Percentiles rank a stretch among this genome's conserved stretches.
Conservation (phyloP, 2,888 invertebrate species). For the Tortricodes alternella region DNA sequence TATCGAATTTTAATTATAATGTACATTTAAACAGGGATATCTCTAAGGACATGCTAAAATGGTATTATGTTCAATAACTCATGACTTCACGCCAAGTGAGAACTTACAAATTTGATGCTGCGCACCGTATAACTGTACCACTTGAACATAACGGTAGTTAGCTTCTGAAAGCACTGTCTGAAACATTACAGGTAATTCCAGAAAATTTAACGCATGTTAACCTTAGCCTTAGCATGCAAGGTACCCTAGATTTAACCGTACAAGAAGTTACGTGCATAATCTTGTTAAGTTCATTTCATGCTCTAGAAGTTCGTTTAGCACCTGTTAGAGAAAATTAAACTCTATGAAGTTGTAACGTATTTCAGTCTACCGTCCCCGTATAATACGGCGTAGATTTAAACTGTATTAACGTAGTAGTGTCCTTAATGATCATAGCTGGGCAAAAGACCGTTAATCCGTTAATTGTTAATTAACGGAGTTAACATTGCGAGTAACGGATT, state of each 20-base stretch:
- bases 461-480: too few relatives aligned
- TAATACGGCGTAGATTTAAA: too few relatives aligned
- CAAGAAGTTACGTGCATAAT: conserved; percentile 18
- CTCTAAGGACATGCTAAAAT: too few relatives aligned
- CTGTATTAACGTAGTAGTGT: too few relatives aligned
- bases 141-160: neutral
- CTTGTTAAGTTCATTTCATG: conserved; percentile 12
- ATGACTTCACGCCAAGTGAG: neutral
- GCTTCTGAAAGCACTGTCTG: conserved; percentile 3
- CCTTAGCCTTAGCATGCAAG: neutral
- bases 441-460: too few relatives aligned
- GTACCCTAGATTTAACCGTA: neutral
- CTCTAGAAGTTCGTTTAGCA: conserved; percentile 1
- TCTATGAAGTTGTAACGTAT: neutral
- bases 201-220: conserved; percentile 6
- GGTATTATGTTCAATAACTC: too few relatives aligned
- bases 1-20: too few relatives aligned
- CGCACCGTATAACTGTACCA: neutral
- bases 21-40: too few relatives aligned
- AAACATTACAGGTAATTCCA: conserved; percentile 4
- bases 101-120: neutral
- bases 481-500: too few relatives aligned
- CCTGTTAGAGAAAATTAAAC: conserved; percentile 3
- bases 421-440: too few relatives aligned
- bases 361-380: too few relatives aligned